These are phyloP conservation scores for Dicrostonyx torquatus DNA, from an alignment of 2,797 vertebrate species.

Conservation along the genomic window DNA sequence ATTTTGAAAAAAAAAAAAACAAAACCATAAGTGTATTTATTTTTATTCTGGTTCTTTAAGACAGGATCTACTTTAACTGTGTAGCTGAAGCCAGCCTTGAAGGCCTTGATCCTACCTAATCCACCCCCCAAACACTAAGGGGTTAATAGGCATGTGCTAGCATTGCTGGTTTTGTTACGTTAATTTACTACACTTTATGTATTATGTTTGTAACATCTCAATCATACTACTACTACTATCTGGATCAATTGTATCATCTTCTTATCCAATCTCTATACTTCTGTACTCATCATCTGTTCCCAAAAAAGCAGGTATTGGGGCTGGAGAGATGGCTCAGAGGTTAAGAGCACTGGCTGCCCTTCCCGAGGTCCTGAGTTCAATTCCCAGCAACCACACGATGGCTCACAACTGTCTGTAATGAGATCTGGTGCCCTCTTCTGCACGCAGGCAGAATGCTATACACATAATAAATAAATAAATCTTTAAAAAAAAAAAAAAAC, in stretches of 20 bases:
- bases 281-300: neutral
- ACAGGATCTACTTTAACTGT: neutral
- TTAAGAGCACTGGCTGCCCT: too few species aligned
- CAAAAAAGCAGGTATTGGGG: neutral
- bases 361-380: too few species aligned
- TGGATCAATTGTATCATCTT: neutral
- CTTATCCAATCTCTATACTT: neutral
- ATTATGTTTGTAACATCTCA: neutral
- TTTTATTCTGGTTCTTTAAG: neutral
- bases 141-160: neutral
- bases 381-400: too few species aligned
- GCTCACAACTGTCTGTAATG: too few species aligned
- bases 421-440: too few species aligned
- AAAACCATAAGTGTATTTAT: neutral
- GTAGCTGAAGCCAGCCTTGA: neutral
- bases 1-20: neutral
- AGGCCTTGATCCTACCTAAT: neutral
- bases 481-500: too few species aligned
- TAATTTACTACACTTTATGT: neutral
- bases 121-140: neutral
- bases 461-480: too few species aligned
- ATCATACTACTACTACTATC: neutral
- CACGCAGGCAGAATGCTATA: too few species aligned
- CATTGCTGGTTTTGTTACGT: neutral
- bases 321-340: too few species aligned